A percentile compares a stretch with the other conserved stretches of the same genome.
Conservation (phyloP, 1,140 invertebrate species). For the Scaptomyza pallida region DNA sequence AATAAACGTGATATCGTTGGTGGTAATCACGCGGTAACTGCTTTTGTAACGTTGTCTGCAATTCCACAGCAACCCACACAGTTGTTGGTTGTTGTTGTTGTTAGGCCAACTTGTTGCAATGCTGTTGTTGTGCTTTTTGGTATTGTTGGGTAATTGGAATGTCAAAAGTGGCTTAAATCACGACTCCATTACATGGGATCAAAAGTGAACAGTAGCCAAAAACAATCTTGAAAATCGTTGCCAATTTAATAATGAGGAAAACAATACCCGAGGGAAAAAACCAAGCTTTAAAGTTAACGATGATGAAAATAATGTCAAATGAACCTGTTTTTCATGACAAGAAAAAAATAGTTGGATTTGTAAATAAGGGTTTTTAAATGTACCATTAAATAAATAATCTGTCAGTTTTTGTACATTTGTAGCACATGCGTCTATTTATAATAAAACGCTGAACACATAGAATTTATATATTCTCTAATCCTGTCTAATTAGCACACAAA, state of each 20-base stretch:
- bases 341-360: not conserved
- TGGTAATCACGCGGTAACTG: constrained; percentile 46
- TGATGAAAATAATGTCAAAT: not conserved
- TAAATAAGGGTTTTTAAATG: not conserved
- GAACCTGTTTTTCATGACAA: not conserved
- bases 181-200: constrained; percentile 39
- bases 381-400: too few relatives aligned
- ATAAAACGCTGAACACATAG: too few relatives aligned
- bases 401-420: not conserved
- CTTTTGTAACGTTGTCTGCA: constrained; percentile 12
- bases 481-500: not conserved
- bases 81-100: constrained; percentile 8
- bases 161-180: constrained; percentile 55
- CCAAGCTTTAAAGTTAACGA: not conserved
- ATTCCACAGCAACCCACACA: constrained; percentile 26
- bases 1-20: constrained; percentile 50
- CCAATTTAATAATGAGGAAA: not conserved
- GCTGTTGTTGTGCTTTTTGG: constrained; percentile 10
- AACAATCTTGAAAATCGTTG: not conserved
- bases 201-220: constrained; percentile 35
- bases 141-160: constrained; percentile 53
- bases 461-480: not conserved
- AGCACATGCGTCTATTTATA: not conserved
- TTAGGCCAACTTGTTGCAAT: constrained; percentile 1
- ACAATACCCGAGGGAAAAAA: not conserved